Base-by-base conservation (phyloP, 2,113 vertebrate species). In the Syrmaticus mikado region DNA sequence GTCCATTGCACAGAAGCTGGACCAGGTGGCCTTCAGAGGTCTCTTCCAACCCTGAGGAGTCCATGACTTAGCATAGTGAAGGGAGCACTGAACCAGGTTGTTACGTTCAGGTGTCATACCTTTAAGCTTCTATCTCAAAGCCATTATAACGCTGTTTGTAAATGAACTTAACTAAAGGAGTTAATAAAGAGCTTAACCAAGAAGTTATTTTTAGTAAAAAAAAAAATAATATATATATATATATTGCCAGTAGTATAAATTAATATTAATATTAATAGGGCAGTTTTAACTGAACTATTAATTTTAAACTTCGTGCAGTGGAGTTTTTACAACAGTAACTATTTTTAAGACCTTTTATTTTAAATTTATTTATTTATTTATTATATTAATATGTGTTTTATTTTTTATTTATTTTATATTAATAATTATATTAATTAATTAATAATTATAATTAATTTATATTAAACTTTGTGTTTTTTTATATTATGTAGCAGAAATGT, bases 1-100 rank as follows among this genome's bases (percentile, higher is more conserved):
- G 9, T 53, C 16, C 52, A 53, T 53, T 53, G 27, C 52, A 30
- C 27, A 53, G 52, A 27, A 30, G 52, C 27, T 53, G 14, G 52
- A 10, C 27, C 17, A 10, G 27, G 16, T 53, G 13, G 52, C 52
- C 52, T 30, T 53, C 8, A 16, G 27, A 53, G 52, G 15, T 53
- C 52, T 27, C 52, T 53, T 53, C 27, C 52, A 30, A 17, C 52
- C 15, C 52, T 53, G 28, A 53, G 52, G 52, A 30, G 14, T 10
- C 52, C 15, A 53, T 53, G 13, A 22, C 43, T 77, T 11, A 75
- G 11, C 15, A 17, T 45, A n/a, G 0, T 67, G 53, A 0, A 0
- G 3, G 45, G 73, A 62, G 19, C 21, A 24, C 28, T 15, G 13
- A 48, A 62, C 11, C 62, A 60, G 45, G 2, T 11, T 30, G 2